phyloP scores from a whole-genome alignment of 2,888 invertebrate species.

The Trypoxylon attenuatum region DNA sequence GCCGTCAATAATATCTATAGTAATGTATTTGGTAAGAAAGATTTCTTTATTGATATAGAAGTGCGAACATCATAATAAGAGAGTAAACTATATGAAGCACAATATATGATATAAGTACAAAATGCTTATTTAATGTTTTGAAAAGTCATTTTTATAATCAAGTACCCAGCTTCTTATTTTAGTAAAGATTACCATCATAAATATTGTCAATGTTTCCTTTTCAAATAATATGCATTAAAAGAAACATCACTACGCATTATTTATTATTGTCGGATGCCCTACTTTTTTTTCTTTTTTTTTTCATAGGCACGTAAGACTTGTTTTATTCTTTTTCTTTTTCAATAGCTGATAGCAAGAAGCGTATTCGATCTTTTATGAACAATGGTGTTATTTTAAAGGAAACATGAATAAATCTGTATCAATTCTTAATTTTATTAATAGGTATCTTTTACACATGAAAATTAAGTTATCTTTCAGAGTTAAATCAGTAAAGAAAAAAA shows the following conservation, averaged over 20 bases:
- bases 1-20: slow-evolving; percentile 11
- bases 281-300: too few relatives aligned
- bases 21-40: slow-evolving; percentile 9
- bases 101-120: slow-evolving; percentile 48
- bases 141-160: slow-evolving; percentile 38
- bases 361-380: too few relatives aligned
- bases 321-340: too few relatives aligned
- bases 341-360: too few relatives aligned
- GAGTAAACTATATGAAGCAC: slow-evolving; percentile 40
- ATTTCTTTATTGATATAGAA: slow-evolving; percentile 35
- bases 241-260: slow-evolving; percentile 3
- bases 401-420: slow-evolving; percentile 20
- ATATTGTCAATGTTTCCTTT: slow-evolving; percentile 19
- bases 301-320: slow-evolving; percentile 1
- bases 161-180: slow-evolving; percentile 22
- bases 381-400: slow-evolving; percentile 7
- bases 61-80: slow-evolving; percentile 21
- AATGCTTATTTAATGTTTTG: slow-evolving; percentile 35
- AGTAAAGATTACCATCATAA: slow-evolving; percentile 21
- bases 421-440: slow-evolving; percentile 52
- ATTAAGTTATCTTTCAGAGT: slow-evolving; percentile 29
- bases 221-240: slow-evolving; percentile 39
- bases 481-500: slow-evolving; percentile 16
- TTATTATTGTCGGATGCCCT: slow-evolving; percentile 7
- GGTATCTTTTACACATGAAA: slow-evolving; percentile 42